These are phyloP conservation scores for Aix galericulata DNA, from an alignment of 2,113 vertebrate genomes.

Conservation along the genomic window DNA sequence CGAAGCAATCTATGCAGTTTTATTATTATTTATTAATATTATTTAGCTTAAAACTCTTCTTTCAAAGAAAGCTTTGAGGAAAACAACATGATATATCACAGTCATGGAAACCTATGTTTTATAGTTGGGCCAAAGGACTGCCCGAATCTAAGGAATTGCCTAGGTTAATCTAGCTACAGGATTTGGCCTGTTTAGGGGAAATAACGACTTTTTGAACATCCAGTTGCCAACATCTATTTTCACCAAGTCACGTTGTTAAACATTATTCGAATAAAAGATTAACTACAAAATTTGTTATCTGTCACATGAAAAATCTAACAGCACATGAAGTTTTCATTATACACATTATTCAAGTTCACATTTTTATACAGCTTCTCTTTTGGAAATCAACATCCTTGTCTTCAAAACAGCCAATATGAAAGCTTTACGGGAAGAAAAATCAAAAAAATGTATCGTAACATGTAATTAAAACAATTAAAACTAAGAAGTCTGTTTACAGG, in stretches of 20 bases:
- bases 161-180: neutral
- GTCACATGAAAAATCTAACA: neutral
- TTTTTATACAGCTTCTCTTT: neutral
- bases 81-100: neutral
- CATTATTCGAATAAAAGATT: neutral
- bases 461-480: constrained; percentile 44
- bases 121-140: neutral
- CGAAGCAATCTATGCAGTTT: neutral
- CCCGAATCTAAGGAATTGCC: neutral
- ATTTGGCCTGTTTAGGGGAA: neutral
- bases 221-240: neutral
- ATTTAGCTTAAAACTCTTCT: neutral
- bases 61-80: neutral
- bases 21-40: neutral
- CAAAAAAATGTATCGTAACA: neutral
- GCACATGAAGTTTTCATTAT: neutral
- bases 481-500: neutral
- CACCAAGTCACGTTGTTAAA: neutral
- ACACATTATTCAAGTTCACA: neutral
- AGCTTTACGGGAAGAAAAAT: neutral
- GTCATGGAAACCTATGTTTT: neutral
- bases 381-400: neutral
- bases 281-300: neutral
- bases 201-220: neutral
- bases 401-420: constrained; percentile 2